Conservation (phyloP, 2,888 invertebrate species). For the Amphipoea oculea region DNA sequence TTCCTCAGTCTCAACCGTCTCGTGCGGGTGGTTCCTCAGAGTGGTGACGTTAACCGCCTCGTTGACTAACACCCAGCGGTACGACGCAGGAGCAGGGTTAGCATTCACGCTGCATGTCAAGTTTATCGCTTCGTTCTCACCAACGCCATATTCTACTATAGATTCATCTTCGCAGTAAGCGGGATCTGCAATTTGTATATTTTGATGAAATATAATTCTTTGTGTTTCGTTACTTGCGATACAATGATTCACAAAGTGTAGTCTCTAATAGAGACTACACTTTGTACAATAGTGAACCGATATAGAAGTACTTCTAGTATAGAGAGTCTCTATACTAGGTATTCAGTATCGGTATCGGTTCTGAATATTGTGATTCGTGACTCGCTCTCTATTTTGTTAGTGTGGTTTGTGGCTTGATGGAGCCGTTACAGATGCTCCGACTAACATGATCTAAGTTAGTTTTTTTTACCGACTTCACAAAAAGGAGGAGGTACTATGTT, state of each 20-base stretch:
- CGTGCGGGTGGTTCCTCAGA: conserved; percentile 71
- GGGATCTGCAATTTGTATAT: conserved; percentile 75
- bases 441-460: background rate
- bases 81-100: conserved; percentile 79
- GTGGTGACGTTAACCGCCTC: conserved; percentile 74
- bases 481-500: no score
- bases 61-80: conserved; percentile 82
- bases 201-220: background rate
- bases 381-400: background rate
- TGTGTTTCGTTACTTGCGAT: background rate
- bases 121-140: conserved; percentile 80
- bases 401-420: background rate
- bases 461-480: no score
- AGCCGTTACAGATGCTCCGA: background rate
- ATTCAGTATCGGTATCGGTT: no score
- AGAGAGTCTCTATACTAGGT: no score
- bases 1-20: conserved; percentile 74
- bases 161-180: conserved; percentile 80
- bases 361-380: no score
- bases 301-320: background rate
- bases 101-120: conserved; percentile 82
- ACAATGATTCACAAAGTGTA: background rate
- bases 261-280: no score
- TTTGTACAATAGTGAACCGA: no score
- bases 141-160: conserved; percentile 80